Conservation (phyloP, 1,140 invertebrate species). For the Drosophila pectinifera region DNA sequence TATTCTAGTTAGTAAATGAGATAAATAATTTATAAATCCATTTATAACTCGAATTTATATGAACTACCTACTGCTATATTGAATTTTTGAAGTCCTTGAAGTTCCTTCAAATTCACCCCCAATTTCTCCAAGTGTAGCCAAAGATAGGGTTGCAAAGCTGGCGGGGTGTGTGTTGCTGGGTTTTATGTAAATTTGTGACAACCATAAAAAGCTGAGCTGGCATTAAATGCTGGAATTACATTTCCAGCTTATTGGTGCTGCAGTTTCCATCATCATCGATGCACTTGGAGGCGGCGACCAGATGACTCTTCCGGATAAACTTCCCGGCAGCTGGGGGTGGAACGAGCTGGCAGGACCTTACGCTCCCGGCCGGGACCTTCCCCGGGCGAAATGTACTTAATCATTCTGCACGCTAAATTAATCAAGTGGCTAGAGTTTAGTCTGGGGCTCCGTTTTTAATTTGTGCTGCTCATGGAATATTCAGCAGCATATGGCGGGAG, state of each 20-base stretch:
- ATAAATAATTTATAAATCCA: too few species aligned
- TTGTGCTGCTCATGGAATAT: slow-evolving; percentile 81
- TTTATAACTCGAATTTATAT: too few species aligned
- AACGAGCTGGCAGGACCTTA: slow-evolving; percentile 3
- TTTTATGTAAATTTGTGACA: slow-evolving; percentile 59
- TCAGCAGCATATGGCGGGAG: slow-evolving; percentile 69
- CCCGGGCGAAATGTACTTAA: slow-evolving; percentile 79
- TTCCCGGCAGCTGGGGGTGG: slow-evolving; percentile 24
- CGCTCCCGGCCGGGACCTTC: slow-evolving; percentile 30
- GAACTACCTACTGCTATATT: too few species aligned
- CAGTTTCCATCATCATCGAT: slow-evolving; percentile 36
- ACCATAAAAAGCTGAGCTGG: slow-evolving; percentile 60
- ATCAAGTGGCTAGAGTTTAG: slow-evolving; percentile 77
- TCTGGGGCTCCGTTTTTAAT: slow-evolving; percentile 65
- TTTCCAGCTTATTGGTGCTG: slow-evolving; percentile 40
- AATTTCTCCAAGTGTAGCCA: slow-evolving; percentile 11
- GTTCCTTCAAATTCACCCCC: neutral
- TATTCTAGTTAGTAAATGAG: too few species aligned
- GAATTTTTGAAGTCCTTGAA: too few species aligned
- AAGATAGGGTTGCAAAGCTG: slow-evolving; percentile 59
- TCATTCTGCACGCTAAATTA: slow-evolving; percentile 84
- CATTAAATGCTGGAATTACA: slow-evolving; percentile 58
- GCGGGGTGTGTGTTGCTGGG: slow-evolving; percentile 28
- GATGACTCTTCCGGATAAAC: slow-evolving; percentile 42
- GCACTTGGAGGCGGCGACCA: slow-evolving; percentile 30